Percentiles rank a stretch among this genome's conserved stretches.
Conservation (phyloP, 2,888 invertebrate species). For the Agriotes lineatus region DNA sequence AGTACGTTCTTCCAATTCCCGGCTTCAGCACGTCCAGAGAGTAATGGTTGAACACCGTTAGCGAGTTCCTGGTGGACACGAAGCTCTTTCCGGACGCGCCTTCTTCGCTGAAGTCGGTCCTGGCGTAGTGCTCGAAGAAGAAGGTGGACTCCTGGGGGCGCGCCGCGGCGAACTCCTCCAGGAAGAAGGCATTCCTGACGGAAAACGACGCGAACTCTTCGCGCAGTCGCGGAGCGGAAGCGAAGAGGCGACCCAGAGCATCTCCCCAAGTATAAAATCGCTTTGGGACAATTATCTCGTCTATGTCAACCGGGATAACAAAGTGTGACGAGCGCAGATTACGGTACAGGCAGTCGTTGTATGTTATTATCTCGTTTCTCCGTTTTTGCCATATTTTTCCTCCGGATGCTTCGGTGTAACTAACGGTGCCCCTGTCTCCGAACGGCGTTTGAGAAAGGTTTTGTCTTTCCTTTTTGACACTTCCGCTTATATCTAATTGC, state of each 20-base stretch:
- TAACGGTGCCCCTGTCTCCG: slow-evolving; percentile 27
- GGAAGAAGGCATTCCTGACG: slow-evolving; percentile 74
- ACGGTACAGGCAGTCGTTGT: slow-evolving; percentile 84
- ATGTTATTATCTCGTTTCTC: slow-evolving; percentile 78
- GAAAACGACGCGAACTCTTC: slow-evolving; percentile 70
- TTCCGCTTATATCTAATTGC: not conserved
- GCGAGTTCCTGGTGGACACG: slow-evolving; percentile 73
- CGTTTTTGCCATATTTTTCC: slow-evolving; percentile 76
- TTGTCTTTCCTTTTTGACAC: slow-evolving; percentile 15
- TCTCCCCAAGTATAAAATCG: slow-evolving; percentile 71
- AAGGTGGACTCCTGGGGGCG: slow-evolving; percentile 38
- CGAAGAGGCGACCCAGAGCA: slow-evolving; percentile 66
- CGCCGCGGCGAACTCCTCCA: slow-evolving; percentile 44
- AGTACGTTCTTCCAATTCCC: slow-evolving; percentile 69
- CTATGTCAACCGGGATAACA: slow-evolving; percentile 78
- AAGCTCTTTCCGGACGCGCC: slow-evolving; percentile 81
- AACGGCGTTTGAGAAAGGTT: slow-evolving; percentile 10
- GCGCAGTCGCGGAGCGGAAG: slow-evolving; percentile 37
- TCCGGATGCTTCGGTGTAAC: slow-evolving; percentile 20
- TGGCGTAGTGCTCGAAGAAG: slow-evolving; percentile 51
- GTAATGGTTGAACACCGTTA: slow-evolving; percentile 83
- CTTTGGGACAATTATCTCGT: slow-evolving; percentile 80
- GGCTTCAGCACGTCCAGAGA: slow-evolving; percentile 73
- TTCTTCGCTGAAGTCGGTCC: slow-evolving; percentile 68
- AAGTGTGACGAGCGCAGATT: slow-evolving; percentile 75